Evolutionary conservation across 1,140 invertebrate species (phyloP), one percentile per base, ranked within the genome.

Genomic region (Lanistes nyassanus): DNA sequence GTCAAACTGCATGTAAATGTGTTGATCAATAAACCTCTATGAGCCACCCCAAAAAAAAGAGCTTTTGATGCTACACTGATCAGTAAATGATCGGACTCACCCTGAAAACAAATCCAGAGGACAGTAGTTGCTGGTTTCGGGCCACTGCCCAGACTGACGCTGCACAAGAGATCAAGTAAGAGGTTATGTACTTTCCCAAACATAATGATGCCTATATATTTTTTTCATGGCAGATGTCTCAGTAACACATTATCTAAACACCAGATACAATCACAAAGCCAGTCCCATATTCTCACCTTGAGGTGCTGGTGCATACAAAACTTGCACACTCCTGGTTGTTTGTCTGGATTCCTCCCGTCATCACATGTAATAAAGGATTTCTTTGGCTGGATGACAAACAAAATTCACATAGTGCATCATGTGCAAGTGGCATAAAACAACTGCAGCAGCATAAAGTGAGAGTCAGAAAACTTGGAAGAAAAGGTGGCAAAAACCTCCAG

Each of bases 251-350:
- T n/a, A n/a, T n/a, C n/a, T n/a, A n/a, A n/a, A 47, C 9, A 47
- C 9, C 42, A 13, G 2, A 9, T 47, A 47, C 19, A 16, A 47
- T 47, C 9, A 47, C 42, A 47, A 47, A 16, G 9, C 42, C 19
- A 47, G 9, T 47, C 9, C 9, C 9, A 13, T 1, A 13, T 47
- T 47, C 81, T 71, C 75, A 85, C 84, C 82, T 85, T 85, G 73
- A 85, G 76, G 66, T 81, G 76, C 68, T 85, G 80, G 66, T 85
- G 84, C 81, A 85, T 84, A 69, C 84, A 85, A 71, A 85, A 85
- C 68, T 83, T 83, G 76, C 84, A 85, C 29, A 85, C 84, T 6
- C 70, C 70, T 39, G 70, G 42, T 70, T 78, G 76, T 13, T 75
- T 56, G 31, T 80, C 77, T 31, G 75, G 56, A 34, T 78, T 72